Evolutionary conservation across 2,888 invertebrate genomes (phyloP), one percentile per base, ranked within the genome.

Genomic region (Lepidonotus clava): DNA sequence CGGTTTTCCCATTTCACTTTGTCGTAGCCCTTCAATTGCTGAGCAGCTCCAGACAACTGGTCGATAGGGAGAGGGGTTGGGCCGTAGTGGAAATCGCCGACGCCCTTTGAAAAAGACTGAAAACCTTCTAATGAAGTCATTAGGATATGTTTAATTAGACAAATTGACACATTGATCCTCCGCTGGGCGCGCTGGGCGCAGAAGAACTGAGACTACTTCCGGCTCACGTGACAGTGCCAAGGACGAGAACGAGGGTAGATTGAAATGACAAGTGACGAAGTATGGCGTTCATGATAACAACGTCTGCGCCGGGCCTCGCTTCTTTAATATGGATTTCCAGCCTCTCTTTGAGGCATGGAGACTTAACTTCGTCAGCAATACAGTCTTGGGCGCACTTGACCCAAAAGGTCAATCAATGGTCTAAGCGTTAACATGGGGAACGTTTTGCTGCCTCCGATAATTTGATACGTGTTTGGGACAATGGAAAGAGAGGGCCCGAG

Each of bases 141-240:
- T 71, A 71, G 71, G 34, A 38, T 71, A 71, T 71, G 71, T 71
- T 71, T 71, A 71, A 71, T 71, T 71, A 71, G 71, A 71, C 14
- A 71, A 71, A 71, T 71, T 71, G 71, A 71, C 38, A 71, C 38
- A 71, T 71, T 71, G 71, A 71, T 71, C 71, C 36, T 71, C 24
- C 71, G n/a, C n/a, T 38, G 34, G 28, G 28, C 28, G 61, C 14
- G 24, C 28, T 4, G 61, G 28, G 61, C 61, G 28, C 1, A 61
- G 61, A 53, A 53, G 1, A 32, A 61, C 24, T 61, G 61, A 5
- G 61, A n/a, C n/a, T 24, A 28, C 28, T 28, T 61, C 24, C 61
- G 11, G 5, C 28, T 61, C 61, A 61, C 61, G 61, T 11, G 61
- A n/a, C 2, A 32, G 8, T 24, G 61, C 53, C 53, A 53, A 61